These are phyloP conservation scores for Drosophila anomalata DNA, from an alignment of 2,888 invertebrate genomes.

Conservation along the genomic window DNA sequence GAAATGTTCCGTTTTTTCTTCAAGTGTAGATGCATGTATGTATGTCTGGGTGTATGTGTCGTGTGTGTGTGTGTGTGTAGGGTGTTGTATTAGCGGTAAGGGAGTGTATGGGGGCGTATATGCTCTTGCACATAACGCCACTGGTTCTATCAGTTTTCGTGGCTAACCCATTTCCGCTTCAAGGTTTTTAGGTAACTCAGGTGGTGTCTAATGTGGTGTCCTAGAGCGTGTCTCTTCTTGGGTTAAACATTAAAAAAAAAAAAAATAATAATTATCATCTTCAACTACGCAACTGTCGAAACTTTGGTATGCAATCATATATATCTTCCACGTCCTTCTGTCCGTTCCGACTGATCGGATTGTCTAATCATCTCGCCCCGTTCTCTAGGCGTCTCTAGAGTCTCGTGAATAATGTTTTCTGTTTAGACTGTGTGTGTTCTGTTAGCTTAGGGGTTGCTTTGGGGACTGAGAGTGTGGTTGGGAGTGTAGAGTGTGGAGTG, in stretches of 20 bases:
- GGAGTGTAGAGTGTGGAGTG: too few relatives aligned
- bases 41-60: background rate
- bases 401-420: too few relatives aligned
- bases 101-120: background rate
- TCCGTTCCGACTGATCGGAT: background rate
- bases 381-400: conserved; percentile 1
- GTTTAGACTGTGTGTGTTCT: conserved; percentile 1
- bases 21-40: conserved; percentile 1
- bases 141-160: background rate
- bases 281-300: conserved; percentile 19
- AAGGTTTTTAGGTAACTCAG: conserved; percentile 5
- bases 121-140: background rate
- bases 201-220: background rate
- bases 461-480: conserved; percentile 2
- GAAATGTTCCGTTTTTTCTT: background rate
- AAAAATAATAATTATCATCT: conserved; percentile 1
- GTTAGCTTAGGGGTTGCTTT: background rate
- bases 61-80: conserved; percentile 1
- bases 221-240: background rate
- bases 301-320: conserved; percentile 31
- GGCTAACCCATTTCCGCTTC: conserved; percentile 15
- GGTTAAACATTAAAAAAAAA: conserved; percentile 15
- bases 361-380: background rate
- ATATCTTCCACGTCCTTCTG: conserved; percentile 3
- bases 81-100: background rate